Conservation (phyloP, 2,888 invertebrate genomes). For the Drosophila nr. perissopoda region DNA sequence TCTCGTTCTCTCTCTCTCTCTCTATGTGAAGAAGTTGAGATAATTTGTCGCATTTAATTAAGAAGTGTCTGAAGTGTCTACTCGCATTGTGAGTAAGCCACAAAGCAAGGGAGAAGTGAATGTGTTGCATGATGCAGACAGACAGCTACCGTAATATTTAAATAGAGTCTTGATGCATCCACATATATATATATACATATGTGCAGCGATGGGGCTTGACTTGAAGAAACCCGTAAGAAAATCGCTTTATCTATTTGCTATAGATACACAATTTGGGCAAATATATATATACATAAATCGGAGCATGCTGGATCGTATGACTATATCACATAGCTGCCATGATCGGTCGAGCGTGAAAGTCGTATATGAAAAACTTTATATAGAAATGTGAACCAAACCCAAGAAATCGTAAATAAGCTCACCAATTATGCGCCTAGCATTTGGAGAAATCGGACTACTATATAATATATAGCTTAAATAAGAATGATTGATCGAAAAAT, state of each 20-base stretch:
- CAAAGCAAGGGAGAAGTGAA: neutral
- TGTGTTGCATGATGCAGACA: neutral
- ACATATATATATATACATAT: neutral
- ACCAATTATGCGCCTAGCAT: too few species aligned
- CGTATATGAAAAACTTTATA: neutral
- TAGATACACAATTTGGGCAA: neutral
- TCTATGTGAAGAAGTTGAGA: slow-evolving; percentile 10
- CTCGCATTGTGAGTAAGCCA: slow-evolving; percentile 8
- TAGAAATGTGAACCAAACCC: neutral
- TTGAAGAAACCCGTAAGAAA: neutral
- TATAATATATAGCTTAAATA: neutral
- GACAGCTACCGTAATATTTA: slow-evolving; percentile 10
- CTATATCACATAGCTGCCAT: neutral
- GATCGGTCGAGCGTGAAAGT: neutral
- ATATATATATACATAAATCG: neutral
- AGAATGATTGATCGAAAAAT: neutral
- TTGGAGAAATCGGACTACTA: neutral
- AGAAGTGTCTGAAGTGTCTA: slow-evolving; percentile 50
- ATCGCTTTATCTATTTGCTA: neutral
- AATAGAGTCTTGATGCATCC: neutral
- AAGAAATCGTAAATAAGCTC: neutral
- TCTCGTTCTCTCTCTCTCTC: neutral
- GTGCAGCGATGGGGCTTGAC: neutral
- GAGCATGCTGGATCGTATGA: neutral
- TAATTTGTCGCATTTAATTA: slow-evolving; percentile 47